A percentile compares a stretch with the other conserved stretches of the same genome.
phyloP scores from a whole-genome alignment of 1,140 invertebrate genomes.

The Condylostylus longicornis region DNA sequence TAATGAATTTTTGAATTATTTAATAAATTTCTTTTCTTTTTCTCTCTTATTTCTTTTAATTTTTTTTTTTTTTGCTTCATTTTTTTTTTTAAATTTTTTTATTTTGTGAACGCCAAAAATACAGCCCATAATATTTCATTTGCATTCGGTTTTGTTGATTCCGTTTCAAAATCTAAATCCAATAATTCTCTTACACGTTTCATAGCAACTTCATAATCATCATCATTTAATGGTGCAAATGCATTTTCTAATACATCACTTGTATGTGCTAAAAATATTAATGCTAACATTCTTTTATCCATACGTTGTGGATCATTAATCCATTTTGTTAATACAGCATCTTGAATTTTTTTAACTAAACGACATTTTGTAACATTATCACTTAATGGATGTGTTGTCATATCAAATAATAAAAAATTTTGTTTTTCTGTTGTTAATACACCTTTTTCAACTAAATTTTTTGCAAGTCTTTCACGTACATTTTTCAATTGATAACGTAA shows the following conservation, averaged over 20 bases:
- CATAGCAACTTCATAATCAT: slow-evolving; percentile 98
- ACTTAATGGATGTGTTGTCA: slow-evolving; percentile 98
- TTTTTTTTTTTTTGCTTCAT: no score
- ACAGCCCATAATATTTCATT: slow-evolving; percentile 97
- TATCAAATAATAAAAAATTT: slow-evolving; percentile 98
- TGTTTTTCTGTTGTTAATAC: slow-evolving; percentile 99
- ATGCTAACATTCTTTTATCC: slow-evolving; percentile 81
- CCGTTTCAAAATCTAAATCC: slow-evolving; percentile 91
- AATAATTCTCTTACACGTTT: slow-evolving; percentile 87
- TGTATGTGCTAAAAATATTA: slow-evolving; percentile 91
- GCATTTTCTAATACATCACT: slow-evolving; percentile 99
- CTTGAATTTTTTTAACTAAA: slow-evolving; percentile 97
- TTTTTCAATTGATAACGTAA: slow-evolving; percentile 96
- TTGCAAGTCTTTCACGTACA: slow-evolving; percentile 95
- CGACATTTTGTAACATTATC: slow-evolving; percentile 92
- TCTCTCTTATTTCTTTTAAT: no score
- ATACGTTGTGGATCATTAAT: slow-evolving; percentile 96
- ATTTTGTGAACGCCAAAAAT: slow-evolving; percentile 96
- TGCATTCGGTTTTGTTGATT: slow-evolving; percentile 71
- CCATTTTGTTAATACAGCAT: slow-evolving; percentile 89
- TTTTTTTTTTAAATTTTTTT: no score
- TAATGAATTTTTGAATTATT: no score
- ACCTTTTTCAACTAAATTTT: slow-evolving; percentile 99
- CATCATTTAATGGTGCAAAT: slow-evolving; percentile 95
- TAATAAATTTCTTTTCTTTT: no score